A percentile compares a stretch with the other conserved stretches of the same genome.
These are phyloP conservation scores for Psittacula echo DNA, from an alignment of 2,797 vertebrate genomes.

Conservation along the genomic window DNA sequence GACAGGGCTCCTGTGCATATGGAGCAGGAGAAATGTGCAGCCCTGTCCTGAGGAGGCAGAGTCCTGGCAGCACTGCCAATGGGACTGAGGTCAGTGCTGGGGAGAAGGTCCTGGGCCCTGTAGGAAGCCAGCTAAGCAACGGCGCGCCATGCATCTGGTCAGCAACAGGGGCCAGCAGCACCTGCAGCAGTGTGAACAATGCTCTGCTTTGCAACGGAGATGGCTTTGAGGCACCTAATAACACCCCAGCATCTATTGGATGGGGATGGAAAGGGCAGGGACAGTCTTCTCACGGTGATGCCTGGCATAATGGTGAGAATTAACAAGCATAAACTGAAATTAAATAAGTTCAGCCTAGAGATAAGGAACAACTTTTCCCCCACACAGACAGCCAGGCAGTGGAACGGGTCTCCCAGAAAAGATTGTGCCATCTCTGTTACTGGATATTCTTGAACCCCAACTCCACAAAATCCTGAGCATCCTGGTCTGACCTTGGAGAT, in stretches of 20 bases:
- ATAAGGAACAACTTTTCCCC: neutral
- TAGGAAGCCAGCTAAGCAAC: neutral
- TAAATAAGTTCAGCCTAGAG: neutral
- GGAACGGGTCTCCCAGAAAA: neutral
- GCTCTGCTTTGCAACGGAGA: neutral
- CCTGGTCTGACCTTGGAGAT: neutral
- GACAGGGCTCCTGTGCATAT: too few relatives aligned
- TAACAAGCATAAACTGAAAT: neutral
- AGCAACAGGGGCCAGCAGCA: neutral
- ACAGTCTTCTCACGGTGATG: neutral
- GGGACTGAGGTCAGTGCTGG: fast-evolving
- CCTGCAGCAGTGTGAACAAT: neutral
- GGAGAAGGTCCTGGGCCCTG: neutral
- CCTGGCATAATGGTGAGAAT: neutral
- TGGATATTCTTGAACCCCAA: neutral
- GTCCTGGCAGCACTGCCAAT: neutral
- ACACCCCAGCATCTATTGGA: neutral
- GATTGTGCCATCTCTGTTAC: neutral
- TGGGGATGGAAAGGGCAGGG: neutral
- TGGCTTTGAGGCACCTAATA: neutral
- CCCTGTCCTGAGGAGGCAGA: neutral
- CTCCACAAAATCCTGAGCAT: neutral
- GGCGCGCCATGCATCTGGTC: neutral
- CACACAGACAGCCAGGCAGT: neutral
- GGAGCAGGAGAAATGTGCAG: neutral